Evolutionary conservation across 1,140 invertebrate genomes (phyloP).

Genomic region (Procambarus virginalis): DNA sequence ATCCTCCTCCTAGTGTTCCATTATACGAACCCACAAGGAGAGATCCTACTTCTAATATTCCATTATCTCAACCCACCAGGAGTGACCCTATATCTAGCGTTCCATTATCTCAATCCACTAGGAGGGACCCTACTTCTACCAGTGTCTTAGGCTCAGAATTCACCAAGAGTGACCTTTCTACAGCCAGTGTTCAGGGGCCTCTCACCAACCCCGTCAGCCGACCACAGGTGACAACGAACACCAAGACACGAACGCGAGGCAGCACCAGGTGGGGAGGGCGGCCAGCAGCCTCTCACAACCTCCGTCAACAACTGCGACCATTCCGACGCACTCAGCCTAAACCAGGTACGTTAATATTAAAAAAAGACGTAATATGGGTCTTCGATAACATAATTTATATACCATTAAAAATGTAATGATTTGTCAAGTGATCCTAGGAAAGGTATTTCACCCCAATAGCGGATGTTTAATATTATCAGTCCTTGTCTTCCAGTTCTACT

Average conservation of each 20-base stretch:
- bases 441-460: too few species aligned
- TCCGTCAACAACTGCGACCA: neutral
- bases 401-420: too few species aligned
- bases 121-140: neutral
- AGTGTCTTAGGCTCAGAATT: neutral
- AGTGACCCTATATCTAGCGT: too few species aligned
- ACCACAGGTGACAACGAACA: neutral
- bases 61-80: neutral
- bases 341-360: neutral
- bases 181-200: too few species aligned
- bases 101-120: neutral
- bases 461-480: too few species aligned
- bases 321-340: neutral
- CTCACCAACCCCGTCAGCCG: neutral
- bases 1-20: neutral
- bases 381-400: too few species aligned
- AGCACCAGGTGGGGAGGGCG: neutral
- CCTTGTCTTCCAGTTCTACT: too few species aligned
- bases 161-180: neutral
- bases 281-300: neutral
- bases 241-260: neutral
- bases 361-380: too few species aligned
- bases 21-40: neutral
- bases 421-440: too few species aligned
- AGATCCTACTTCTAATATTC: neutral